These are phyloP conservation scores for Falco biarmicus DNA, from an alignment of 2,797 vertebrate species.

Conservation along the genomic window DNA sequence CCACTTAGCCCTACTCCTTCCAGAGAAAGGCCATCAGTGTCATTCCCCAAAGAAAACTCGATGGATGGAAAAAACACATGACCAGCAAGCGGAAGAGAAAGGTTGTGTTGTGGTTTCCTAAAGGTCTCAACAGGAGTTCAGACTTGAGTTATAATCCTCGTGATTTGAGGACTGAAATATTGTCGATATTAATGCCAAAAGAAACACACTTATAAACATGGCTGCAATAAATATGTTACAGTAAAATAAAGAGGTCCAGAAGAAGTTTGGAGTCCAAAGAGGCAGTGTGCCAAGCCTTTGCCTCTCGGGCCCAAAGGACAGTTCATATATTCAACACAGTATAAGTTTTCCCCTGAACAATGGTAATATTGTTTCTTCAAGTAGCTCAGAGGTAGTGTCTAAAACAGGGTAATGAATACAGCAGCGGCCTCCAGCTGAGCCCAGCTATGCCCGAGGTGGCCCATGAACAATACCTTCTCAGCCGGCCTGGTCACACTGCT, in stretches of 20 bases:
- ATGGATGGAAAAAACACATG: neutral
- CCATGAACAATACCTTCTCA: accelerated
- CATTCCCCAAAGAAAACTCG: neutral
- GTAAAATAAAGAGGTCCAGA: neutral
- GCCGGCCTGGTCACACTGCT: neutral
- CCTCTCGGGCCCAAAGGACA: neutral
- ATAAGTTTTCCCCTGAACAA: neutral
- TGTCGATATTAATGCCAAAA: neutral
- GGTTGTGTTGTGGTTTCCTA: neutral
- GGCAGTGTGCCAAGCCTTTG: neutral
- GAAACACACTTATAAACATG: neutral
- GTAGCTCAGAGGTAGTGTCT: conserved; percentile 37
- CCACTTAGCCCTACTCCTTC: neutral
- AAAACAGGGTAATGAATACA: neutral
- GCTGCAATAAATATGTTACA: neutral
- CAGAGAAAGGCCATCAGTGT: neutral
- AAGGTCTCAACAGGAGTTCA: neutral
- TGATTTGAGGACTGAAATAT: neutral
- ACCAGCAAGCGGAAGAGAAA: neutral
- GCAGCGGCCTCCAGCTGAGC: conserved; percentile 13
- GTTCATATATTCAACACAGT: neutral
- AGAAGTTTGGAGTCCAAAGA: neutral
- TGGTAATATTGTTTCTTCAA: neutral
- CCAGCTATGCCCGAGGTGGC: neutral
- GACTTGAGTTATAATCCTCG: neutral